Conservation (phyloP, 92 coral and sea anemone species). For the Blastomussa wellsi region DNA sequence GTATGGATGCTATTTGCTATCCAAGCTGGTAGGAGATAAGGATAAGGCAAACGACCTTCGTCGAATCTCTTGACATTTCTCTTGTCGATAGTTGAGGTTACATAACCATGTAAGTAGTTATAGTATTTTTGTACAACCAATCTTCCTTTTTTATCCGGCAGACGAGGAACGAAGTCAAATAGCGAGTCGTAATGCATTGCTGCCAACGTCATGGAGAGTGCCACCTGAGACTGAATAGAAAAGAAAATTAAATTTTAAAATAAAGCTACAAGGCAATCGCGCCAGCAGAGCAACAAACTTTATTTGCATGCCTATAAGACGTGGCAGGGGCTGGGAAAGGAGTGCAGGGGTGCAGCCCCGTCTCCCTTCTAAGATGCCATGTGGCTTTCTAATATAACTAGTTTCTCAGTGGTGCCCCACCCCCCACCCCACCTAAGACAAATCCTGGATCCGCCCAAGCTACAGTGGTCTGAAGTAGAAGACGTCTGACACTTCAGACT, state of each 20-base stretch:
- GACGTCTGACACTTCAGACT: no score
- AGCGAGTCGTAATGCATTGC: slow-evolving; percentile 69
- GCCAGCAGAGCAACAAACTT: no score
- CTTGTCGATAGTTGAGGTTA: slow-evolving; percentile 44
- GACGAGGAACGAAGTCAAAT: slow-evolving; percentile 66
- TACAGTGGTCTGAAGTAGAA: no score
- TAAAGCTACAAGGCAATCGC: no score
- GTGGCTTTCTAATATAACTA: no score
- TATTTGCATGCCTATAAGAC: no score
- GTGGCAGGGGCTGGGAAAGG: no score
- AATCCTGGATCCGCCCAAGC: no score
- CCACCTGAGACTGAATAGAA: slow-evolving; percentile 55
- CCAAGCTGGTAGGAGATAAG: slow-evolving; percentile 91
- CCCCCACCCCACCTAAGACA: no score
- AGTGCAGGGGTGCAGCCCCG: no score
- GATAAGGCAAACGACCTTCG: slow-evolving; percentile 78
- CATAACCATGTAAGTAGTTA: slow-evolving; percentile 38
- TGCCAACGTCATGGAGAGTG: slow-evolving; percentile 68
- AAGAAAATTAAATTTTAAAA: background rate
- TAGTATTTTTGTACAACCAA: slow-evolving; percentile 60
- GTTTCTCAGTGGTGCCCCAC: no score
- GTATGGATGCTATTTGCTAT: slow-evolving; percentile 89
- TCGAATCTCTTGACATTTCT: slow-evolving; percentile 61
- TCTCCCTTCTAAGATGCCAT: no score
- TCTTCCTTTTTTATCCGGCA: slow-evolving; percentile 59